phyloP scores from a whole-genome alignment of 53 echinoderm and acorn worm genomes.

The Henricia sp. region DNA sequence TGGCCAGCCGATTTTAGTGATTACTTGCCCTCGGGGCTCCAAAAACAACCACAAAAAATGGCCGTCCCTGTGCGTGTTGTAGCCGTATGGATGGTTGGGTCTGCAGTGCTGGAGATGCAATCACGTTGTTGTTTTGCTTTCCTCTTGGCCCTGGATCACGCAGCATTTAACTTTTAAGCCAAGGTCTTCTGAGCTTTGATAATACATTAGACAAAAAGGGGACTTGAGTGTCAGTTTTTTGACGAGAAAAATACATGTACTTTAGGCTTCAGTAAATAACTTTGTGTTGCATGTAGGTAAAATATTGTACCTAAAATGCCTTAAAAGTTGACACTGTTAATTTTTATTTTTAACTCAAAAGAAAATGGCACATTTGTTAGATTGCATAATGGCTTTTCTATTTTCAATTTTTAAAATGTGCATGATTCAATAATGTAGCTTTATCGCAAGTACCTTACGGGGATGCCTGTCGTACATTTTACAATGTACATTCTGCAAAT shows the following conservation, averaged over 20 bases:
- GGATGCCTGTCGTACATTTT: not conserved
- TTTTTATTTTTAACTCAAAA: no score
- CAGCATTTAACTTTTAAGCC: constrained; percentile 3
- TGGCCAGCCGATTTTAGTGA: no score
- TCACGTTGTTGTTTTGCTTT: constrained; percentile 37
- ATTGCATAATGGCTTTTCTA: not conserved
- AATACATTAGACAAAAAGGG: not conserved
- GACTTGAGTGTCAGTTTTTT: not conserved
- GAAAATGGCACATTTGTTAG: not conserved
- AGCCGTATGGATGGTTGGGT: not conserved
- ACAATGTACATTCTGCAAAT: not conserved
- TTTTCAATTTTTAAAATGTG: not conserved
- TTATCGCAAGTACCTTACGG: not conserved
- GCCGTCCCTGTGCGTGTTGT: not conserved
- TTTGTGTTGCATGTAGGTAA: no score
- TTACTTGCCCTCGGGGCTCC: not conserved
- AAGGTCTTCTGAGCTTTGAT: constrained; percentile 9
- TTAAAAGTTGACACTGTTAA: no score
- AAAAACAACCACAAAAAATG: not conserved
- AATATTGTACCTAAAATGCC: no score
- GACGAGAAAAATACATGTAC: no score
- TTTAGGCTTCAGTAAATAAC: no score
- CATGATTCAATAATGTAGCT: not conserved
- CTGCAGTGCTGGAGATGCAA: constrained; percentile 30
- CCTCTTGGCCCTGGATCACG: constrained; percentile 14